phyloP scores from a whole-genome alignment of 1,140 invertebrate genomes.

The Drosophila jambulina region DNA sequence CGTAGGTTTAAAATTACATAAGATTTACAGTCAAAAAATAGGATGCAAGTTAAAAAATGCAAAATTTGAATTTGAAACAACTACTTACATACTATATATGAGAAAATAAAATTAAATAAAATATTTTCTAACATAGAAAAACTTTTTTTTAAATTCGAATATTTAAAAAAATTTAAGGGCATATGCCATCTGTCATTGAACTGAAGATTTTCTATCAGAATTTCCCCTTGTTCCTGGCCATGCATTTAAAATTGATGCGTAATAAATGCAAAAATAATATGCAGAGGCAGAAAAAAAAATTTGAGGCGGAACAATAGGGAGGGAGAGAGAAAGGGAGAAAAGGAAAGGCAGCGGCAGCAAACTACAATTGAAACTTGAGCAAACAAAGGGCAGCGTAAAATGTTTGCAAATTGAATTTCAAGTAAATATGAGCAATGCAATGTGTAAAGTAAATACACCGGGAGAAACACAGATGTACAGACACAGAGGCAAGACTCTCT shows the following conservation, averaged over 20 bases:
- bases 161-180: neutral
- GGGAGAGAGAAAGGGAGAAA: neutral
- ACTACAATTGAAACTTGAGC: conserved; percentile 66
- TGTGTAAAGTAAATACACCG: conserved; percentile 46
- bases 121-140: no score
- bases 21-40: neutral
- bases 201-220: no score
- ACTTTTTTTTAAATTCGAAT: no score
- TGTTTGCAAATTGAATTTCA: conserved; percentile 73
- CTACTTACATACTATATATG: neutral
- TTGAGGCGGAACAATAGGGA: neutral
- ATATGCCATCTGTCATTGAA: neutral
- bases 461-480: conserved; percentile 30
- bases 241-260: conserved; percentile 37
- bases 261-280: conserved; percentile 33
- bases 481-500: conserved; percentile 28
- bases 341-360: conserved; percentile 9
- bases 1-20: neutral
- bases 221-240: neutral
- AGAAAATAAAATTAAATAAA: no score
- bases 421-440: conserved; percentile 66
- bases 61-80: neutral
- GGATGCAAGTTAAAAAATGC: neutral
- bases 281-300: conserved; percentile 5
- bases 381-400: conserved; percentile 70